phyloP scores from a whole-genome alignment of 1,140 invertebrate genomes.

The Amphibalanus amphitrite region DNA sequence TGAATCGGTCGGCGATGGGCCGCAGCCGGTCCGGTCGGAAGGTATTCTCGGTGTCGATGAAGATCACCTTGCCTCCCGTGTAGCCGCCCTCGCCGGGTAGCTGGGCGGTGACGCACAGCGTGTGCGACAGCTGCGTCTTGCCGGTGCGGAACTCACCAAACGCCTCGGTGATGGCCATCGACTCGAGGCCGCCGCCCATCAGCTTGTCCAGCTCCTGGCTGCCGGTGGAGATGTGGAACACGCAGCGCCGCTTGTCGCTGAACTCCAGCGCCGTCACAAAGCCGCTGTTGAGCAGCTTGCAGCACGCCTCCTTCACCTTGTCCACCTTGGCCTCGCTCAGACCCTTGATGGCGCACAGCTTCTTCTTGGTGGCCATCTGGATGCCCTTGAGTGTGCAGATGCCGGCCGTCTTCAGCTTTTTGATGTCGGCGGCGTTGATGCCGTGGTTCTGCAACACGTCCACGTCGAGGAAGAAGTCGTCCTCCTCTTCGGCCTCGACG shows the following conservation, averaged over 20 bases:
- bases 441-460: conserved; percentile 35
- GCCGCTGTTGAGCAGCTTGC: conserved; percentile 33
- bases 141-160: conserved; percentile 91
- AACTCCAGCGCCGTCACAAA: conserved; percentile 60
- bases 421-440: conserved; percentile 47
- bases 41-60: conserved; percentile 59
- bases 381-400: conserved; percentile 65
- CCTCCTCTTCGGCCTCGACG: conserved; percentile 21
- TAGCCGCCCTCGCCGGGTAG: conserved; percentile 47
- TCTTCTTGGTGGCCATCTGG: conserved; percentile 60
- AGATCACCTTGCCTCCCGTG: conserved; percentile 45
- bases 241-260: conserved; percentile 45
- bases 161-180: conserved; percentile 97
- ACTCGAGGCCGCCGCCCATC: conserved; percentile 92
- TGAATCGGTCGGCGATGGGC: conserved; percentile 55
- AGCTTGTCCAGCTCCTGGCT: conserved; percentile 87
- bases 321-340: conserved; percentile 64
- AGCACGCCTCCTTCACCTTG: conserved; percentile 60
- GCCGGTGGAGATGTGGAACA: conserved; percentile 58
- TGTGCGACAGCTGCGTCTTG: conserved; percentile 60
- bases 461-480: conserved; percentile 25
- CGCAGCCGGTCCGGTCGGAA: conserved; percentile 56
- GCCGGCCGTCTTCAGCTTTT: conserved; percentile 54
- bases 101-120: conserved; percentile 57
- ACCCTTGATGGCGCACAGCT: conserved; percentile 51